Evolutionary conservation across 2,888 invertebrate genomes (phyloP).

Genomic region (Dendrolimus houi): DNA sequence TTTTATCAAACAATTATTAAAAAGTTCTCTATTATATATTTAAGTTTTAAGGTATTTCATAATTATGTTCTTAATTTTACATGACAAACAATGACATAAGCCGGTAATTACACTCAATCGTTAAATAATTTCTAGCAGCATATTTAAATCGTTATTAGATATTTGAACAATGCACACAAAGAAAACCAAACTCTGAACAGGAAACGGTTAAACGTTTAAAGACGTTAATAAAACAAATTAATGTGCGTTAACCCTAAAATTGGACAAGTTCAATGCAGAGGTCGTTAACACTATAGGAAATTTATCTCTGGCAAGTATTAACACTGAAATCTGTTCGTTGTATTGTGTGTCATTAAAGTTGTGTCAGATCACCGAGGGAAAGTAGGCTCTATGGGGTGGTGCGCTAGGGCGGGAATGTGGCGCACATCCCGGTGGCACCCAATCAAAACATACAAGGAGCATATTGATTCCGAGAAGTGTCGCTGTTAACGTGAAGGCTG

Average conservation of each 20-base stretch:
- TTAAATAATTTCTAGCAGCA: too few relatives aligned
- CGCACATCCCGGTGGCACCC: constrained; percentile 44
- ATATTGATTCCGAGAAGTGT: constrained; percentile 77
- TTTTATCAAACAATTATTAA: too few relatives aligned
- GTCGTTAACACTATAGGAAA: constrained; percentile 73
- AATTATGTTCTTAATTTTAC: too few relatives aligned
- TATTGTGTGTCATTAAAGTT: constrained; percentile 71
- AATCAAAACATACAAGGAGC: constrained; percentile 77
- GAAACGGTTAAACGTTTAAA: constrained; percentile 67
- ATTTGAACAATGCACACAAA: constrained; percentile 28
- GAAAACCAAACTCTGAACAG: constrained; percentile 48
- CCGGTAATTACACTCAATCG: too few relatives aligned
- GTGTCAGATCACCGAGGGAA: constrained; percentile 30
- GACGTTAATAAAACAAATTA: constrained; percentile 72
- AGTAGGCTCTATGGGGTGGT: constrained; percentile 44
- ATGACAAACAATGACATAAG: too few relatives aligned
- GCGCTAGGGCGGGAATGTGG: constrained; percentile 43
- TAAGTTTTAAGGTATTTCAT: too few relatives aligned
- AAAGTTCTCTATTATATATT: too few relatives aligned
- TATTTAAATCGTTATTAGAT: constrained; percentile 2
- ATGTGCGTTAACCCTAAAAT: constrained; percentile 72
- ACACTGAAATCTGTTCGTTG: constrained; percentile 75
- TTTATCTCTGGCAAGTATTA: constrained; percentile 70
- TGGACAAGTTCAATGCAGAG: constrained; percentile 75
- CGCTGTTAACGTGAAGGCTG: constrained; percentile 76